These are phyloP conservation scores for Halictus ligatus DNA, from an alignment of 2,888 invertebrate species.

Conservation along the genomic window DNA sequence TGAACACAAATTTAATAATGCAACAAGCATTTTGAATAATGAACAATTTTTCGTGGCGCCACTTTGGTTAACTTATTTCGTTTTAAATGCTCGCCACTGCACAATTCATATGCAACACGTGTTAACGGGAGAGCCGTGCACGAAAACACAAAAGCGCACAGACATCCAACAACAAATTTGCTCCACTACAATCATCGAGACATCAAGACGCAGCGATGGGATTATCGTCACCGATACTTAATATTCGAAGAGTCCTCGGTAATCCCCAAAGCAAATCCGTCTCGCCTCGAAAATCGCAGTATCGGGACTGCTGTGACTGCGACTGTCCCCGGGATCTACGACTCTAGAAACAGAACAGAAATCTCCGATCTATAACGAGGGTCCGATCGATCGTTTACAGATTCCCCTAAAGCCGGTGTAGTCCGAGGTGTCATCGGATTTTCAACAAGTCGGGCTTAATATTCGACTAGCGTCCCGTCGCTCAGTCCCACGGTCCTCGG, in stretches of 20 bases:
- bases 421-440: conserved; percentile 49
- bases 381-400: neutral
- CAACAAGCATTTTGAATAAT: no score
- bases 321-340: neutral
- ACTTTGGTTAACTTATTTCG: no score
- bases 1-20: no score
- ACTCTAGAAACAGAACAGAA: conserved; percentile 5
- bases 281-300: neutral
- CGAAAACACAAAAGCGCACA: neutral
- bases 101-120: neutral
- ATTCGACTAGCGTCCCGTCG: conserved; percentile 52
- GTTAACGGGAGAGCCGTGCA: neutral
- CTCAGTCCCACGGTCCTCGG: conserved; percentile 46
- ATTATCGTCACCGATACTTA: neutral
- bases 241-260: neutral
- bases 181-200: neutral
- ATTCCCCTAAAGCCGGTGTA: neutral
- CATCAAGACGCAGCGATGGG: neutral
- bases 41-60: no score
- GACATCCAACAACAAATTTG: neutral
- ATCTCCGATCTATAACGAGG: neutral
- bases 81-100: no score
- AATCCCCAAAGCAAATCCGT: neutral
- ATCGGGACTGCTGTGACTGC: neutral
- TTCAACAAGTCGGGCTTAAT: conserved; percentile 62